These are phyloP conservation scores for Pteropus alecto DNA, from an alignment of 2,113 vertebrate genomes.

Conservation along the genomic window DNA sequence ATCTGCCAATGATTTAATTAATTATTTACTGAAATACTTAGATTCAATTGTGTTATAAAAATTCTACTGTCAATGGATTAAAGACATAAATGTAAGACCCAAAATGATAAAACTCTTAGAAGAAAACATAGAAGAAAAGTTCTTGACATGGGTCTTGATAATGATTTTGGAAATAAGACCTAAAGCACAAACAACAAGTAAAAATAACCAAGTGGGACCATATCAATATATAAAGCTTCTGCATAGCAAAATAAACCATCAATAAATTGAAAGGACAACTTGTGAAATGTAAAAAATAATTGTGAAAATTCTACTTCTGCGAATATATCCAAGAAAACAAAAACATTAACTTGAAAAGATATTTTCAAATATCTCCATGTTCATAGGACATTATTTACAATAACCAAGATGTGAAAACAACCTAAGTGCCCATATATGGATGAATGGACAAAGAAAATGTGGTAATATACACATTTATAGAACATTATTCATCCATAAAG, in stretches of 20 bases:
- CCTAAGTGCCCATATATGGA: neutral
- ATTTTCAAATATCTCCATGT: neutral
- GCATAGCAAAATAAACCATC: neutral
- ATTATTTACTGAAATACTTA: neutral
- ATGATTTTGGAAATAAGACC: neutral
- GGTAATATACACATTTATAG: neutral
- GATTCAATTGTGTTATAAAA: neutral
- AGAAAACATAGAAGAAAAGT: neutral
- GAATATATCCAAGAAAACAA: neutral
- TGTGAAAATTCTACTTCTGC: neutral
- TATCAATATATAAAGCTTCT: neutral
- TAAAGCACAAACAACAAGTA: neutral
- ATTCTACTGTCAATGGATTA: neutral
- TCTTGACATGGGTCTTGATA: neutral
- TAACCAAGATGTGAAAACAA: neutral
- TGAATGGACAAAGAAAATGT: neutral
- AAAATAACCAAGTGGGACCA: neutral
- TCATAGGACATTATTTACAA: neutral
- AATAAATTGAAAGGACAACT: neutral
- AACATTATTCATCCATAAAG: neutral
- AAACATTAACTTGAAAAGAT: neutral
- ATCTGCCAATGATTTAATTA: conserved; percentile 14
- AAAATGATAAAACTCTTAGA: neutral
- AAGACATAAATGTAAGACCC: neutral
- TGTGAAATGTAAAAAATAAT: neutral